Base-by-base conservation (phyloP, 2,113 vertebrate species). In the Pelmatolapia mariae region DNA sequence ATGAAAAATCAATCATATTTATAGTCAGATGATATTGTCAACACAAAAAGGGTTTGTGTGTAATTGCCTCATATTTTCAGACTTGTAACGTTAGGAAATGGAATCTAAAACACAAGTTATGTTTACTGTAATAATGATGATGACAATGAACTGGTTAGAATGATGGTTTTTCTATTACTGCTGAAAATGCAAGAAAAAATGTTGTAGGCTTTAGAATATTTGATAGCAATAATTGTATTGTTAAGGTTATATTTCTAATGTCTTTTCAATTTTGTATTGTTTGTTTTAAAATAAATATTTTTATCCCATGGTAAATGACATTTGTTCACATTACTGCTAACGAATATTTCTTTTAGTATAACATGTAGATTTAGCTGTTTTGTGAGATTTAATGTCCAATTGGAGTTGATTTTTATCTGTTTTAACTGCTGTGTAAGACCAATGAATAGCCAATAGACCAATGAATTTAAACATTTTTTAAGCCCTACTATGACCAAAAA, bases 11-110 rank as follows among this genome's bases (percentile, higher is more conserved):
- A 52, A 73, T 83, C 86, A 22, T 63, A 80, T 29, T 82, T 26
- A 22, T 31, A 26, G 71, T 91, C 89, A 66, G 43, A 31, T 87
- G 84, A 10, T 52, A 83, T 24, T 53, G 33, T 89, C 54, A 26
- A 19, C 16, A 38, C 2, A 52, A 59, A 47, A 16, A 18, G 45
- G 47, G 57, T 81, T 5, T 24, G 31, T 45, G 53, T 87, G 82
- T 71, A n/a, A 33, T 54, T 89, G 82, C 53, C 66, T 84, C 81
- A 78, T 57, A 36, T 66, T 24, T 59, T 54, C 36, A 29, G 15
- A 43, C 26, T 71, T 8, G 26, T 73, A 68, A 8, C 0, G 8
- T 52, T 10, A 7, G 24, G 38, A 1, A 50, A 31, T 61, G 19
- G 15, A 47, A 31, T 53, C 16, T 22, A 47, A n/a, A 33, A 22